Conservation (phyloP, 2,113 vertebrate genomes). For the Cyprinodon brontotheroides region DNA sequence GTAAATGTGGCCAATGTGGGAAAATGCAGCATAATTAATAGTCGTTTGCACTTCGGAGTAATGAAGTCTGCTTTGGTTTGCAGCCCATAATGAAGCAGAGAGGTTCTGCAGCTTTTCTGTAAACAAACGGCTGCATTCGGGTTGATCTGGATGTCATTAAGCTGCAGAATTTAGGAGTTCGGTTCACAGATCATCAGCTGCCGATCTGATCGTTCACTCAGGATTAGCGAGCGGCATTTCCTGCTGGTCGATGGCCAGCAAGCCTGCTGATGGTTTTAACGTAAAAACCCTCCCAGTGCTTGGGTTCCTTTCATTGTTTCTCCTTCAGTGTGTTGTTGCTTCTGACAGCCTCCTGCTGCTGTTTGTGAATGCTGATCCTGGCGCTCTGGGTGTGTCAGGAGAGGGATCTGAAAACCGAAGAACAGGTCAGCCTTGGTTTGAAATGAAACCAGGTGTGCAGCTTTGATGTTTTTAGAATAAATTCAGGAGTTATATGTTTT, state of each 20-base stretch:
- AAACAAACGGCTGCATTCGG: background rate
- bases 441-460: background rate
- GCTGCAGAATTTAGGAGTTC: background rate
- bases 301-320: background rate
- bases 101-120: too few relatives aligned
- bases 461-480: background rate
- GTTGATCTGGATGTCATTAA: slow-evolving; percentile 4
- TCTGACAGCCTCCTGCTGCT: background rate
- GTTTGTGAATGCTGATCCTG: background rate
- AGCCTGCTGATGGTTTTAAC: slow-evolving; percentile 35
- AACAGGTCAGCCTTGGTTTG: background rate
- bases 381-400: background rate
- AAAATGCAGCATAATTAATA: background rate
- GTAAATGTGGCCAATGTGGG: slow-evolving; percentile 53
- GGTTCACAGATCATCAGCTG: slow-evolving; percentile 5
- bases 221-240: slow-evolving; percentile 63
- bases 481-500: background rate
- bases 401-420: background rate
- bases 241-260: slow-evolving; percentile 49
- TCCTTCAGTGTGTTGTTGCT: background rate
- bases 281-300: background rate
- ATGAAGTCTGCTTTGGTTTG: too few relatives aligned
- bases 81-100: too few relatives aligned
- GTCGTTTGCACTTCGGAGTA: too few relatives aligned
- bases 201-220: slow-evolving; percentile 18